phyloP scores from a whole-genome alignment of 2,888 invertebrate genomes.

The Hofmannophila pseudospretella region DNA sequence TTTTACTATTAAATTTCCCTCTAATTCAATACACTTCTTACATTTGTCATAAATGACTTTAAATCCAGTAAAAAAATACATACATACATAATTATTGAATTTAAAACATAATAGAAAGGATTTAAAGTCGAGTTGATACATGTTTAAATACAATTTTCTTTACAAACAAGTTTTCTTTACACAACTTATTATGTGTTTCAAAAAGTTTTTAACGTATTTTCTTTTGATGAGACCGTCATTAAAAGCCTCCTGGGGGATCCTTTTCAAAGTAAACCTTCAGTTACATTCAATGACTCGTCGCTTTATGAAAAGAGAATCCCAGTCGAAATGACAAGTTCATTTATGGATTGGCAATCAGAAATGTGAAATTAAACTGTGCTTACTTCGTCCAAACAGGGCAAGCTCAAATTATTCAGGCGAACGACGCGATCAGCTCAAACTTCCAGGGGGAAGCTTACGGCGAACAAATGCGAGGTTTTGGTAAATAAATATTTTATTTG shows the following conservation, averaged over 20 bases:
- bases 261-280: constrained; percentile 1
- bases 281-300: no score
- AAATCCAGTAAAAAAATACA: not conserved
- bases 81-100: not conserved
- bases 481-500: constrained; percentile 32
- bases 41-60: no score
- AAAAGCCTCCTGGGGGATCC: constrained; percentile 1
- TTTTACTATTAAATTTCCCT: no score
- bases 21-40: no score
- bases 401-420: constrained; percentile 47
- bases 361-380: constrained; percentile 1
- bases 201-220: constrained; percentile 1
- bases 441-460: constrained; percentile 67
- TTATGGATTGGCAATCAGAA: no score
- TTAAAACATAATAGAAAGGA: no score
- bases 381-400: constrained; percentile 42
- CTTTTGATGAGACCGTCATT: constrained; percentile 5
- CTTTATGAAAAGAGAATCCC: not conserved
- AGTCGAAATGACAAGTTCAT: not conserved
- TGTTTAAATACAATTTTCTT: not conserved
- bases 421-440: constrained; percentile 65
- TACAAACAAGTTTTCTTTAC: not conserved
- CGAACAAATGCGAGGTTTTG: constrained; percentile 65
- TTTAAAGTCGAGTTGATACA: no score
- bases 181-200: not conserved